Evolutionary conservation across 1,140 invertebrate species (phyloP), one percentile per base, ranked within the genome.

Genomic region (Eupeodes corollae): DNA sequence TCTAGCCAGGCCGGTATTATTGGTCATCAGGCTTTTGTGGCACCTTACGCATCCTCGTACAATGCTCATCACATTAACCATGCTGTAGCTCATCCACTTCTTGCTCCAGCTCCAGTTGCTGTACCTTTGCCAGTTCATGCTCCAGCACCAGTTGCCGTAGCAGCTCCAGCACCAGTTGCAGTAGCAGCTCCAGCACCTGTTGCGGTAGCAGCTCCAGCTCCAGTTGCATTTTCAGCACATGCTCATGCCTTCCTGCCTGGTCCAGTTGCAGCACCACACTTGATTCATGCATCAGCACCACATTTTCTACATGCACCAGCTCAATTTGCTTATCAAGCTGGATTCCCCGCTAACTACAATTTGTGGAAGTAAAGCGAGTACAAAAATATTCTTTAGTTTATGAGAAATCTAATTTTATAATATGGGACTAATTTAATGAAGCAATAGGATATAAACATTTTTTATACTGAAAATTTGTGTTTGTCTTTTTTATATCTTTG

Each of bases 51-150:
- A 15, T 71, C 63, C 41, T 75, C 73, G 45, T 79, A 74, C 59
- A 77, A 76, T 45, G 73, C 76, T 0, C 76, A 78, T 49, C 69
- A 70, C 38, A 61, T 79, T 37, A 76, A 77, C 57, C 77, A 79
- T 45, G 75, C 76, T 8, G 57, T 75, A n/a, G 74, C 75, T 26
- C 67, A 70, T 15, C 75, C 75, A 6, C 61, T 71, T 10, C 56
- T 60, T 12, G 61, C 64, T 16, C 59, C 56, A 15, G 56, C 59
- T 5, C 53, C 57, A 31, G 58, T 59, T 0, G 67, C 62, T 21
- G 53, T 52, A 8, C 52, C 58, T 9, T 48, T 56, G 6, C 50
- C 52, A 3, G 49, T 53, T 10, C 46, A 50, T 12, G 45, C 51
- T 21, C 52, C 49, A 12, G 50, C 56, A 31, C 50, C 52, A 21